A percentile compares a stretch with the other conserved stretches of the same genome.
phyloP scores from a whole-genome alignment of 2,888 invertebrate species.

The Eupithecia centaureata region DNA sequence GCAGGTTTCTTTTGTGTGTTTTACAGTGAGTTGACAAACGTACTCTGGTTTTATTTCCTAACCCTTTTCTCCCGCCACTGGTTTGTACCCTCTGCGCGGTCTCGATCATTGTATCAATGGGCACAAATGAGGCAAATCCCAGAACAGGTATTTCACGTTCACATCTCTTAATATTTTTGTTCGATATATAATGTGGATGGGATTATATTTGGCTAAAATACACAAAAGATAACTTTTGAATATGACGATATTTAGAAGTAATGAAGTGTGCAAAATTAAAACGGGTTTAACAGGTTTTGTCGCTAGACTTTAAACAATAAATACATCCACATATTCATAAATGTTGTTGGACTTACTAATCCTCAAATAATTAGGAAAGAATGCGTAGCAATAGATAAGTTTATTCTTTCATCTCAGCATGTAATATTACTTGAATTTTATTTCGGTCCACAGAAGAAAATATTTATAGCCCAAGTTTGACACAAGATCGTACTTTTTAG shows the following conservation, averaged over 20 bases:
- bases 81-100: slow-evolving; percentile 20
- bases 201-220: slow-evolving; percentile 42
- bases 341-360: neutral
- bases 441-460: neutral
- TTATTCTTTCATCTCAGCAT: neutral
- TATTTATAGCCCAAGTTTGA: neutral
- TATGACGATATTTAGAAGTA: slow-evolving; percentile 13
- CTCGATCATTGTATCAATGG: slow-evolving; percentile 32
- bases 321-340: neutral
- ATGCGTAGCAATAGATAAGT: neutral
- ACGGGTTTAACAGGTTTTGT: slow-evolving; percentile 24
- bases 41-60: neutral
- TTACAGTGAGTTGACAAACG: neutral
- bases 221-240: slow-evolving; percentile 23
- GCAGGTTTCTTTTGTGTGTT: neutral
- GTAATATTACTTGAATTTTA: neutral
- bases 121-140: slow-evolving; percentile 39
- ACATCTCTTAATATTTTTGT: slow-evolving; percentile 12
- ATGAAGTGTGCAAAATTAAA: slow-evolving; percentile 28
- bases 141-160: slow-evolving; percentile 44
- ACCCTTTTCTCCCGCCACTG: slow-evolving; percentile 11
- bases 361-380: slow-evolving; percentile 3
- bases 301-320: slow-evolving; percentile 3
- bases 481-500: neutral
- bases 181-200: slow-evolving; percentile 14